phyloP scores from a whole-genome alignment of 2,797 vertebrate genomes.

The Muscicapa striata region DNA sequence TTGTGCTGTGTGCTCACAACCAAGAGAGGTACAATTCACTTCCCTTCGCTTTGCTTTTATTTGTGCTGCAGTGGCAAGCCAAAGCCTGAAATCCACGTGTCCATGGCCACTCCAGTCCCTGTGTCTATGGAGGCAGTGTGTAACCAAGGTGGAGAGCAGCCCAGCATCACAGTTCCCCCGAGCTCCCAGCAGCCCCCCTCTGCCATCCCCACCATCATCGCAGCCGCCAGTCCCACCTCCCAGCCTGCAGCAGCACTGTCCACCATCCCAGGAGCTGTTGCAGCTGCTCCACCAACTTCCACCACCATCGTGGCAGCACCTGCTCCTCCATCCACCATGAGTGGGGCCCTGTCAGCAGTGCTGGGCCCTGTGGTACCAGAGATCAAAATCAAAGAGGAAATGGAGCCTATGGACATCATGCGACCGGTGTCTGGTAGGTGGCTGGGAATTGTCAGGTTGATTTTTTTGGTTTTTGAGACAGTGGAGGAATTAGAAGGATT shows the following conservation, averaged over 20 bases:
- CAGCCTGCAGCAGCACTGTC: slow-evolving; percentile 87
- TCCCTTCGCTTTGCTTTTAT: not conserved
- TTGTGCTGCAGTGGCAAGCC: slow-evolving; percentile 86
- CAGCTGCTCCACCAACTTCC: slow-evolving; percentile 82
- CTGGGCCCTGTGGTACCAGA: slow-evolving; percentile 82
- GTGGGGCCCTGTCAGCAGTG: slow-evolving; percentile 78
- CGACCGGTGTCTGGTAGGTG: slow-evolving; percentile 79
- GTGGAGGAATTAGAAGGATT: not conserved
- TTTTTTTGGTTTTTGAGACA: not conserved
- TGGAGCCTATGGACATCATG: slow-evolving; percentile 88
- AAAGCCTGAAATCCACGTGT: slow-evolving; percentile 92
- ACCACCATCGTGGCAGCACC: slow-evolving; percentile 87
- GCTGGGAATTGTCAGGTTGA: not conserved
- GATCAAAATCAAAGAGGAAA: slow-evolving; percentile 93
- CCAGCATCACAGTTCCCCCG: slow-evolving; percentile 78
- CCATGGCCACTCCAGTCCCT: slow-evolving; percentile 87
- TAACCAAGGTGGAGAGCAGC: slow-evolving; percentile 86
- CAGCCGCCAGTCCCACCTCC: slow-evolving; percentile 86
- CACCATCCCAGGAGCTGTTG: slow-evolving; percentile 85
- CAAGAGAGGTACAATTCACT: not conserved
- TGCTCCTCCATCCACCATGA: slow-evolving; percentile 85
- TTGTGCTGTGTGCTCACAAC: not conserved
- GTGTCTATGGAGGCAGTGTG: slow-evolving; percentile 89
- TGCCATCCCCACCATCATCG: slow-evolving; percentile 85
- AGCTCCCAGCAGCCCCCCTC: slow-evolving; percentile 88